Base-by-base conservation (phyloP, 2,797 vertebrate species). In the Todus mexicanus region DNA sequence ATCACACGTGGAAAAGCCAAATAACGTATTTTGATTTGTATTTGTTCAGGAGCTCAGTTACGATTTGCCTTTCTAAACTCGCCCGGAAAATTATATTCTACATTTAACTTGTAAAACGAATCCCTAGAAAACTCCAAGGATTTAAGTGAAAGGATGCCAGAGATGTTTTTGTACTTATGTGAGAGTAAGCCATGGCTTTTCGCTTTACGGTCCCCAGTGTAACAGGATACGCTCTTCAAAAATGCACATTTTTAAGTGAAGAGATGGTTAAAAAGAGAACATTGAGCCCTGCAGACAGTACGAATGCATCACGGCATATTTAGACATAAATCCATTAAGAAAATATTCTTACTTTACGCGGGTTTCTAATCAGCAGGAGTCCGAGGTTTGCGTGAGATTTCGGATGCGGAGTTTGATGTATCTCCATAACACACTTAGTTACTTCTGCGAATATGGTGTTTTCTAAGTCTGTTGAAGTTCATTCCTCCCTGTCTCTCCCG, bases 131-230 rank as follows among this genome's bases (percentile, higher is more conserved):
- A 70, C 93, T 60, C 82, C 40, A 47, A 63, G 89, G 90, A 54
- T 61, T 87, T 78, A 22, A 47, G 18, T 63, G 86, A 65, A 80
- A 53, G 88, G 33, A 81, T 78, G 80, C 71, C 85, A 85, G 87
- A 47, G 87, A 71, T 92, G 94, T 26, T 92, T 96, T 94, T 93
- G 40, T 56, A 65, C 77, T 96, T 95, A 82, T 4, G 64, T 63
- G 92, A 59, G 87, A 81, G 54, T 31, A 85, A 69, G 84, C 35
- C 10, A 4, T 92, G 95, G 91, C 81, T 94, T 95, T 95, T 82
- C 89, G 33, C 91, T 95, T 87, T 75, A 33, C 3, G 10, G 84
- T 54, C 74, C 73, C 84, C 37, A 7, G n/a, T 33, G 77, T 85
- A 93, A 90, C 6, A 26, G 50, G 68, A 89, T 54, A 59, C 3